Conservation (phyloP, 2,113 vertebrate species). For the Phodopus roborovskii region DNA sequence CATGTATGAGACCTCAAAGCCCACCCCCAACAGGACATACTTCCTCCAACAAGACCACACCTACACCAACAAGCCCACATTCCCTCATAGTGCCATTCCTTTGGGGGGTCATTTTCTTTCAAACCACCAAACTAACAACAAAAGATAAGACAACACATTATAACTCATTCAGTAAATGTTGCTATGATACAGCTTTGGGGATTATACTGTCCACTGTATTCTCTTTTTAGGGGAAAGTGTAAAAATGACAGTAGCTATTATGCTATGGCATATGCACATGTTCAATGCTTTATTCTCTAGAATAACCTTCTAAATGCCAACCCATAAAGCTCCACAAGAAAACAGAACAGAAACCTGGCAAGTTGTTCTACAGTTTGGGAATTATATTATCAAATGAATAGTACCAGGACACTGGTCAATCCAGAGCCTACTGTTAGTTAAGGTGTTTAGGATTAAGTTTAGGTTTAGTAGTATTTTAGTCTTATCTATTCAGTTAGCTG, state of each 20-base stretch:
- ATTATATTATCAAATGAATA: constrained; percentile 9
- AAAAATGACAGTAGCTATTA: background rate
- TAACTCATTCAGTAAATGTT: background rate
- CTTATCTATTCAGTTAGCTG: background rate
- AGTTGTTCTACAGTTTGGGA: background rate
- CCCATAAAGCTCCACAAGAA: background rate
- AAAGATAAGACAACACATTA: background rate
- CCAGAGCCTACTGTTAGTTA: background rate
- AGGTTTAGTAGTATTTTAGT: background rate
- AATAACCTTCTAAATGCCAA: background rate
- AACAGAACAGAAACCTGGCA: background rate
- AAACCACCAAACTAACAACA: background rate
- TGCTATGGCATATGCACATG: background rate
- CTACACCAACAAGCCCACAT: too few species aligned
- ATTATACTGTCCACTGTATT: background rate
- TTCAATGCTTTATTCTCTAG: background rate
- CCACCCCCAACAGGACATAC: too few species aligned
- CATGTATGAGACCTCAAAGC: too few species aligned
- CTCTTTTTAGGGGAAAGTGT: background rate
- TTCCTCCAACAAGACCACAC: too few species aligned
- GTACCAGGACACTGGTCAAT: background rate
- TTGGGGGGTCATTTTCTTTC: too few species aligned
- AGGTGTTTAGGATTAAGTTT: background rate
- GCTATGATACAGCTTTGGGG: background rate
- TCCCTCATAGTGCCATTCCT: too few species aligned